Evolutionary conservation across 2,797 vertebrate genomes (phyloP).

Genomic region (Acrocephalus scirpaceus): DNA sequence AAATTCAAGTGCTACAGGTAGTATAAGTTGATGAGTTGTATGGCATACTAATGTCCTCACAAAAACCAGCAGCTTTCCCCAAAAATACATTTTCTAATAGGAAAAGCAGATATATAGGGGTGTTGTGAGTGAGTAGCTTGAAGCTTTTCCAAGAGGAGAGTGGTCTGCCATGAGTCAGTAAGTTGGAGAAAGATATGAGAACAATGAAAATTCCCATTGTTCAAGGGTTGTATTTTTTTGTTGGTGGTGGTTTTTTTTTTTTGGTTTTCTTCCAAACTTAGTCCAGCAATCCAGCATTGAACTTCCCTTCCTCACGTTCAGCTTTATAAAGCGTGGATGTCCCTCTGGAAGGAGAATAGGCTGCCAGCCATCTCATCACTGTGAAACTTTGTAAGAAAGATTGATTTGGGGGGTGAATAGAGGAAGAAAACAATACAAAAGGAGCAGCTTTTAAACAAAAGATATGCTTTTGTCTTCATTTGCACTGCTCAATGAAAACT

Average conservation of each 20-base stretch:
- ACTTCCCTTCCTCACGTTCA: neutral
- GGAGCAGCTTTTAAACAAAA: neutral
- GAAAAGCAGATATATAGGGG: neutral
- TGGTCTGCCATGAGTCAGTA: neutral
- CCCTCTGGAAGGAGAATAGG: neutral
- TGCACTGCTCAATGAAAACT: neutral
- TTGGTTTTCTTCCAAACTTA: neutral
- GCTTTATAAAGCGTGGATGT: neutral
- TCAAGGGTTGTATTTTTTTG: neutral
- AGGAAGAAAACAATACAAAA: neutral
- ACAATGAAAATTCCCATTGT: neutral
- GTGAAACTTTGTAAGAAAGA: neutral
- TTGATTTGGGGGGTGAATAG: neutral
- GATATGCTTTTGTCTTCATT: neutral
- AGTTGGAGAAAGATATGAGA: neutral
- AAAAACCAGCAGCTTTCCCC: neutral
- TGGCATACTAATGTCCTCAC: rapidly evolving
- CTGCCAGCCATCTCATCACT: neutral
- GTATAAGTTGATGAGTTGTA: rapidly evolving
- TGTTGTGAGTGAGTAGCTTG: neutral
- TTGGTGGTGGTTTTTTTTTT: neutral
- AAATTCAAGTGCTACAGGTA: neutral
- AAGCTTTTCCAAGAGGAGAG: neutral
- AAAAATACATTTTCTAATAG: neutral
- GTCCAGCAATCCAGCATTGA: neutral